Base-by-base conservation (phyloP, 2,888 invertebrate genomes). In the Amiota communis region DNA sequence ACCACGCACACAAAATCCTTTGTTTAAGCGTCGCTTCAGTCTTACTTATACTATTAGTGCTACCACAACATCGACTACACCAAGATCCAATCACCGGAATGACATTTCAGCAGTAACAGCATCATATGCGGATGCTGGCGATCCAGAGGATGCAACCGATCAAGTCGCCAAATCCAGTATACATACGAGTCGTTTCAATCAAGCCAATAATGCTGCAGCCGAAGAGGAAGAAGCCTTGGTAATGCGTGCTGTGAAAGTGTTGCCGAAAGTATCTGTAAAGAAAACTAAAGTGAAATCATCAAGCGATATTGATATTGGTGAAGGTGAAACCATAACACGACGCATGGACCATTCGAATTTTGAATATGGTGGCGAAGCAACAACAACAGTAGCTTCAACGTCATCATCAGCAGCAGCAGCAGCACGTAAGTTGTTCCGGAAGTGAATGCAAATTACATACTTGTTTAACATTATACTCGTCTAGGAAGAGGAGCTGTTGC, bases 21-120 rank as follows among this genome's bases (percentile, higher is more conserved):
- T 90, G 1, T 91, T 91, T 76, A 91, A 91, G 71, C 90, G 91
- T 1, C 87, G 90, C 75, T 87, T 83, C 51, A 86, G 87, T 72
- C 81, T 85, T 23, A 84, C 76, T 81, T 88, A 79, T 72, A 88
- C 74, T 65, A 80, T 82, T 81, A 75, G 83, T 12, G 79, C 83
- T 8, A 82, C 82, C n/a, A 83, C 81, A n/a, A 71, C 77, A 13
- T 48, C 48, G 20, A 51, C 53, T 8, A 68, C 67, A 13, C n/a
- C 67, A 36, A 17, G 51, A 17, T 8, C 67, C 51, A 51, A 17
- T 8, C 53, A 10, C 9, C 20, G 12, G 1, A 53, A 51, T n/a
- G 67, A 20, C 17, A 11, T 59, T 11, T 20, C 20, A 17, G 10
- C 20, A n/a, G 17, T 11, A 4, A 17, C 59, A 17, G 17, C 48